These are phyloP conservation scores for Accipiter cooperii DNA, from an alignment of 2,113 vertebrate species.

Conservation along the genomic window DNA sequence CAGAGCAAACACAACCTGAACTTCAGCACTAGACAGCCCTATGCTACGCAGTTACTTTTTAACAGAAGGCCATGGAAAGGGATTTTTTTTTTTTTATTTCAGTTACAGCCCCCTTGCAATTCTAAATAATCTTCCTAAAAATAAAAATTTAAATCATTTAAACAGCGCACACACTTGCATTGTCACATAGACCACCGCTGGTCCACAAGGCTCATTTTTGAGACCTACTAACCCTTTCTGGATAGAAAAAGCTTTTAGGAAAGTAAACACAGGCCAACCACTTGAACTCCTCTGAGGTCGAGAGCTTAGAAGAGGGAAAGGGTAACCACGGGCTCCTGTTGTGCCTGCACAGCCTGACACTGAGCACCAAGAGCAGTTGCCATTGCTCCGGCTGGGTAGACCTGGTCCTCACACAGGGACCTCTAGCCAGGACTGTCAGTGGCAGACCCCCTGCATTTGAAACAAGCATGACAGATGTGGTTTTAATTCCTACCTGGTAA, in stretches of 20 bases:
- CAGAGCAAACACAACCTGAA: not conserved
- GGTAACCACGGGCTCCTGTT: accelerated
- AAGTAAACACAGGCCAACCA: not conserved
- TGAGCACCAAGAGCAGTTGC: not conserved
- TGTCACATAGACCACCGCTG: not conserved
- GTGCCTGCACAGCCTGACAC: not conserved
- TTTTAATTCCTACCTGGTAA: slow-evolving; percentile 77
- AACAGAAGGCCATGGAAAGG: not conserved
- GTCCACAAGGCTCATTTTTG: not conserved
- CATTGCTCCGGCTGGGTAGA: not conserved
- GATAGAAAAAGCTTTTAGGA: not conserved
- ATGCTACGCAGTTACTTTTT: not conserved
- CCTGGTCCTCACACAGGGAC: not conserved
- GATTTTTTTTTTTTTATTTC: not conserved
- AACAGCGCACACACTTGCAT: not conserved
- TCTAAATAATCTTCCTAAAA: not conserved
- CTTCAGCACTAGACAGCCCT: not conserved
- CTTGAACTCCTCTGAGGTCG: not conserved
- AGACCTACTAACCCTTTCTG: not conserved
- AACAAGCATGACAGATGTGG: not conserved
- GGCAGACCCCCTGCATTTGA: not conserved
- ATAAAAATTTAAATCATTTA: not conserved
- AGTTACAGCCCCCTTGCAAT: not conserved
- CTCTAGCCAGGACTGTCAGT: accelerated
- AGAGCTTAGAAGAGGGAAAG: not conserved